Conservation (phyloP, 2,797 vertebrate species). For the Trichosurus vulpecula region DNA sequence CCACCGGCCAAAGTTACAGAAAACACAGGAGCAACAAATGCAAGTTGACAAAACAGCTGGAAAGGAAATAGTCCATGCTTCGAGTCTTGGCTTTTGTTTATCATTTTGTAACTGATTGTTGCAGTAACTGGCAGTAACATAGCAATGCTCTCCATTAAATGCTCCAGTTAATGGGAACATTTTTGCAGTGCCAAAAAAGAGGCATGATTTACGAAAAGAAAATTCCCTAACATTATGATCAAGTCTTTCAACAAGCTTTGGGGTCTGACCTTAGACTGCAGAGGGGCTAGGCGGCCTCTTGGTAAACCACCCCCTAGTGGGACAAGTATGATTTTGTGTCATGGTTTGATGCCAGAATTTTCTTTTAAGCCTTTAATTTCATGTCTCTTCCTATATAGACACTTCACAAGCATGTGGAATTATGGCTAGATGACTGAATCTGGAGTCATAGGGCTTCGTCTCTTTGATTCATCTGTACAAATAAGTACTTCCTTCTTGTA, state of each 20-base stretch:
- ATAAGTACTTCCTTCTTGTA: background rate
- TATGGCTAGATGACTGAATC: background rate
- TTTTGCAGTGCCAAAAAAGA: slow-evolving; percentile 71
- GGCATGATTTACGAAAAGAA: slow-evolving; percentile 67
- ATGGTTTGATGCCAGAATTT: background rate
- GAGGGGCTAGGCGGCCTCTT: background rate
- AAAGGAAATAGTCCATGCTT: slow-evolving; percentile 52
- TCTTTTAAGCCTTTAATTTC: background rate
- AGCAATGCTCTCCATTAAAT: slow-evolving; percentile 82
- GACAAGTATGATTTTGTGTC: background rate
- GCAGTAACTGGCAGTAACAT: slow-evolving; percentile 78
- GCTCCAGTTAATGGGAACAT: slow-evolving; percentile 78
- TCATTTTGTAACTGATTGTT: slow-evolving; percentile 74
- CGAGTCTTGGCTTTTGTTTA: slow-evolving; percentile 75
- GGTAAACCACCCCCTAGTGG: background rate
- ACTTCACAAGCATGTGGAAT: background rate
- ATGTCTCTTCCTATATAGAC: background rate
- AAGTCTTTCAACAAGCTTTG: slow-evolving; percentile 50
- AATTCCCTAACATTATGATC: background rate
- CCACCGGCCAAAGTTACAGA: background rate
- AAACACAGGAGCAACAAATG: slow-evolving; percentile 1
- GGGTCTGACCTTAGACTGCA: slow-evolving; percentile 48
- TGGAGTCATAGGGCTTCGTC: background rate
- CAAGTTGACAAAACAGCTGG: slow-evolving; percentile 70
- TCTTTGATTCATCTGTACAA: background rate